A percentile compares a stretch with the other conserved stretches of the same genome.
Evolutionary conservation across 2,113 vertebrate genomes (phyloP).

Genomic region (Myotis lucifugus): DNA sequence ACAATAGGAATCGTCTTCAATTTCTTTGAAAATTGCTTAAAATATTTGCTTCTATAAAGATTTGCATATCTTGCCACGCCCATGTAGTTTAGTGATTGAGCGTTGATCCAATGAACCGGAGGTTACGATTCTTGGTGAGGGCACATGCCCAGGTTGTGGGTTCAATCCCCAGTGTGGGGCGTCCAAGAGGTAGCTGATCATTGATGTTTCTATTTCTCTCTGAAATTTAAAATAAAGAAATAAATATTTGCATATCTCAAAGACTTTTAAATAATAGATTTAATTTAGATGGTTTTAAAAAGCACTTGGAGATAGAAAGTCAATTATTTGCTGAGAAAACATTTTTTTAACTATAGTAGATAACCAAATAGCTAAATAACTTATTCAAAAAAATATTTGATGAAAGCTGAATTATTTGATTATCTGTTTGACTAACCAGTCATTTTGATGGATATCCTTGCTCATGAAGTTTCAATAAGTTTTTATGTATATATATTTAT

Average conservation of each 20-base stretch:
- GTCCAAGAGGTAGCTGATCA: too few relatives aligned
- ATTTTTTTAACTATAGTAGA: not conserved
- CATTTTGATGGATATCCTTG: constrained; percentile 19
- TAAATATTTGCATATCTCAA: constrained; percentile 35
- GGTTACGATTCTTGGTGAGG: too few relatives aligned
- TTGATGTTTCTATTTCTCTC: too few relatives aligned
- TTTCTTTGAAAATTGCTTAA: constrained; percentile 42
- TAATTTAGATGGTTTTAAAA: constrained; percentile 25
- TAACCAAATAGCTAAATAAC: constrained; percentile 25
- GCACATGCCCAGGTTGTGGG: too few relatives aligned
- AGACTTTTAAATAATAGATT: constrained; percentile 5
- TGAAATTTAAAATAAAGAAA: not conserved
- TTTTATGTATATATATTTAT: not conserved
- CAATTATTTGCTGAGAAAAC: constrained; percentile 15
- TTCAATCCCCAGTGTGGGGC: too few relatives aligned
- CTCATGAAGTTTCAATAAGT: not conserved
- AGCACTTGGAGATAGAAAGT: not conserved
- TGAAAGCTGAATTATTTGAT: constrained; percentile 42
- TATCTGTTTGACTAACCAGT: not conserved
- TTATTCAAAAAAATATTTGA: not conserved
- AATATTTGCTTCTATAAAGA: constrained; percentile 35
- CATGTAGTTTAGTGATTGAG: too few relatives aligned
- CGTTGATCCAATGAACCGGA: too few relatives aligned
- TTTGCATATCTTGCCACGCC: not conserved
- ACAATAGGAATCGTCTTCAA: not conserved